Percentiles rank a stretch among this genome's conserved stretches.
phyloP scores from a whole-genome alignment of 2,797 vertebrate genomes.

The Neomorphus geoffroyi region DNA sequence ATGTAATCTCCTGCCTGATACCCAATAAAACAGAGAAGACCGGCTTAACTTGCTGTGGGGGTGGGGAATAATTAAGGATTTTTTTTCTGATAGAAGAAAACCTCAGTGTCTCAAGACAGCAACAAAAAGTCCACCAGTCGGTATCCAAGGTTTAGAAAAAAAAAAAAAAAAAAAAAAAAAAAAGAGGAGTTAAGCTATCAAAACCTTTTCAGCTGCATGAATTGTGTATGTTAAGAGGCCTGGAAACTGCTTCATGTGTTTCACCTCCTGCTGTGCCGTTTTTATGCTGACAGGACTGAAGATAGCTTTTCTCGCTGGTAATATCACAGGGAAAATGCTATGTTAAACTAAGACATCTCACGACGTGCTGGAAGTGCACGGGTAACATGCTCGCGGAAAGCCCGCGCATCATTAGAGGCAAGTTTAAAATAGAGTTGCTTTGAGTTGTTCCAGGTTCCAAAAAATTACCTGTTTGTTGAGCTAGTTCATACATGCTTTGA shows the following conservation, averaged over 20 bases:
- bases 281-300: constrained; percentile 61
- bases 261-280: constrained; percentile 61
- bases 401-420: not conserved
- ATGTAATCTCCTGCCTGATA: not conserved
- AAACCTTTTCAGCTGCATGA: constrained; percentile 58
- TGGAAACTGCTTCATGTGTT: constrained; percentile 61
- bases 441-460: not conserved
- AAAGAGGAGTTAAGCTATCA: not conserved
- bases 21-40: not conserved
- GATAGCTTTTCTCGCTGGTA: constrained; percentile 12
- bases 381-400: not conserved
- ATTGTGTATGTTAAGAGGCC: constrained; percentile 63
- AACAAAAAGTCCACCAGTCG: not conserved
- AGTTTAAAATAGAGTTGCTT: not conserved
- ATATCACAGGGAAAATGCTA: constrained; percentile 43
- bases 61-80: not conserved
- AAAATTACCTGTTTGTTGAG: not conserved
- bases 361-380: not conserved
- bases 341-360: constrained; percentile 36
- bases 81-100: not conserved
- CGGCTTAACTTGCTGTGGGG: not conserved
- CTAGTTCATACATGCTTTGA: not conserved
- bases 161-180: not conserved
- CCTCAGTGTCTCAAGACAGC: not conserved
- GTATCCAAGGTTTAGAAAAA: not conserved